These are phyloP conservation scores for Nematopogon swammerdamellus DNA, from an alignment of 2,888 invertebrate species.

Conservation along the genomic window DNA sequence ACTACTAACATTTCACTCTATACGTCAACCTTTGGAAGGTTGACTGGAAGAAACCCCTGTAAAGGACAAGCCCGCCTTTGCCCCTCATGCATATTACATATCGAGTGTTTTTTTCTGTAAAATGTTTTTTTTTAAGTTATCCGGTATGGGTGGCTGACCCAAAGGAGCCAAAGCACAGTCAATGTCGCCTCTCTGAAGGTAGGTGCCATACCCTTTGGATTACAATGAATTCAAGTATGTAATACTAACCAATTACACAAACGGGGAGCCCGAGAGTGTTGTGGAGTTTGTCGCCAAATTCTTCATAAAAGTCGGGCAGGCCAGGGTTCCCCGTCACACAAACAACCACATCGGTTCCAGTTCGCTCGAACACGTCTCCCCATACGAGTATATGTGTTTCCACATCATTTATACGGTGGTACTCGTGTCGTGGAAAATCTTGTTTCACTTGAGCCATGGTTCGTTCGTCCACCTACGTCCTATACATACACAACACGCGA, in stretches of 20 bases:
- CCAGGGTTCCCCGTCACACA: constrained; percentile 90
- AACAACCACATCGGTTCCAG: constrained; percentile 63
- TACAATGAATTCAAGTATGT: no score
- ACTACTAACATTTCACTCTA: no score
- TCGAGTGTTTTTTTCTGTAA: no score
- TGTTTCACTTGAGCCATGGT: not conserved
- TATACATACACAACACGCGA: not conserved
- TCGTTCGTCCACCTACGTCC: not conserved
- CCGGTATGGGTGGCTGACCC: no score
- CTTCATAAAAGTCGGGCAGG: constrained; percentile 73
- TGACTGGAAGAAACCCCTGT: no score
- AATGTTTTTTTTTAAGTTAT: no score
- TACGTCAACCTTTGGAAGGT: no score
- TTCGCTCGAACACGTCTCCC: constrained; percentile 62
- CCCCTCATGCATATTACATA: no score
- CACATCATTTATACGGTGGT: constrained; percentile 55
- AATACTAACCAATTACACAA: constrained; percentile 67
- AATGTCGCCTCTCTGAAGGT: no score
- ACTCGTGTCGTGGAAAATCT: not conserved
- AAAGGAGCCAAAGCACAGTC: no score
- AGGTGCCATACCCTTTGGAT: no score
- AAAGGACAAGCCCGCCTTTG: no score
- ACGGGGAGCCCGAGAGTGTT: constrained; percentile 64
- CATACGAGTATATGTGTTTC: constrained; percentile 71
- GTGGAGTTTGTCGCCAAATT: constrained; percentile 67